Base-by-base conservation (phyloP, 2,113 vertebrate species). In the Phylloscopus whistleri region DNA sequence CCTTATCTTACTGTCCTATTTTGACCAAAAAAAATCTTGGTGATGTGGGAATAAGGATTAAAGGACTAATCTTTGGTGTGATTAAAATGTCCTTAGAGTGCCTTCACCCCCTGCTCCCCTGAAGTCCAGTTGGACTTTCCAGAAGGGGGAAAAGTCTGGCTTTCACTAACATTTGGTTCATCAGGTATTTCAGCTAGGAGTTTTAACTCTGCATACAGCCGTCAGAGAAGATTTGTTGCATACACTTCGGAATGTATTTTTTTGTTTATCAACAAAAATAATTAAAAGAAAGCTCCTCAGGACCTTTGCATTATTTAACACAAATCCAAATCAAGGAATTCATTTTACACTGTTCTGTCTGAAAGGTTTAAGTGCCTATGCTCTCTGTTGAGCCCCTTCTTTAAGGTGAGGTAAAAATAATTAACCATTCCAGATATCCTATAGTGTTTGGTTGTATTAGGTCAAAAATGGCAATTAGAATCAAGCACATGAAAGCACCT, bases 381-480 rank as follows among this genome's bases (percentile, higher is more conserved):
- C 28, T 87, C 33, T 74, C 73, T 58, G 19, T 53, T 85, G 85
- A 95, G 46, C 23, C 22, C 31, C 28, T 73, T 91, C 59, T 73
- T 84, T 64, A 90, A 90, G 75, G 64, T 70, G 73, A 96, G 63
- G 83, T 88, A 68, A 95, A 87, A 95, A 82, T 91, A 93, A 92
- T 95, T 87, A 94, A 81, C 75, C 33, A 21, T 92, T 68, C 60
- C 15, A 59, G 60, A 23, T 56, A 70, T 67, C 62, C 35, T 91
- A 14, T 69, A 63, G 27, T 55, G 44, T 82, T 87, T 89, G 46
- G 58, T 51, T 88, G 33, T 76, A 39, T 87, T 94, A 46, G 75
- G 78, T 93, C 62, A 95, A 94, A 93, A 92, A 88, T 49, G 46
- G 75, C 72, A 90, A 73, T 95, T 77, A 68, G 49, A 89, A 86